Conservation (phyloP, 2,888 invertebrate genomes). For the Heteromurus nitidus region DNA sequence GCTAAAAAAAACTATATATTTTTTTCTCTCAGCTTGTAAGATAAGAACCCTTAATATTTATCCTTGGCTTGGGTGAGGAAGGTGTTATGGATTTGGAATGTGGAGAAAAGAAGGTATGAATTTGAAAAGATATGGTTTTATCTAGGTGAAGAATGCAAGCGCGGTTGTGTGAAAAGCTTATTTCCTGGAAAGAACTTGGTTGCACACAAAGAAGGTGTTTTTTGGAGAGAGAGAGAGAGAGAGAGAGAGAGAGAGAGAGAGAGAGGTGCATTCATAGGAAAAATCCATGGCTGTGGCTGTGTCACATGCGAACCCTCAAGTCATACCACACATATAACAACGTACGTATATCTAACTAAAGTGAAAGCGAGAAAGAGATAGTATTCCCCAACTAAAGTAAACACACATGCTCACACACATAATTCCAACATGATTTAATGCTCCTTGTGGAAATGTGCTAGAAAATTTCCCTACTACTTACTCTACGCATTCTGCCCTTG, state of each 20-base stretch:
- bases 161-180: constrained; percentile 42
- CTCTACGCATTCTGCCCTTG: too few species aligned
- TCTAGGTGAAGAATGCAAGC: constrained; percentile 47
- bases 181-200: constrained; percentile 43
- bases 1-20: too few species aligned
- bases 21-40: constrained; percentile 28
- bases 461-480: too few species aligned
- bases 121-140: constrained; percentile 38
- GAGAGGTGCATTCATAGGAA: constrained; percentile 60
- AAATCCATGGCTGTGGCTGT: constrained; percentile 39
- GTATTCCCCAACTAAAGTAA: neutral
- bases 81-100: constrained; percentile 9
- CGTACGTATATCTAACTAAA: too few species aligned
- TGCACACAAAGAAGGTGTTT: neutral
- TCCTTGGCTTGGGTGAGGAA: constrained; percentile 16
- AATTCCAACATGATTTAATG: constrained; percentile 53
- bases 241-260: too few species aligned
- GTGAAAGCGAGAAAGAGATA: neutral
- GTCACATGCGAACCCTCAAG: constrained; percentile 58
- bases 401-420: neutral
- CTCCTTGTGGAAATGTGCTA: constrained; percentile 23
- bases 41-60: constrained; percentile 48
- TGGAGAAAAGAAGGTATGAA: constrained; percentile 18
- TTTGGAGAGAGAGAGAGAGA: neutral
- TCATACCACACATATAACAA: constrained; percentile 13